These are phyloP conservation scores for Craniophora ligustri DNA, from an alignment of 2,888 invertebrate species.

Conservation along the genomic window DNA sequence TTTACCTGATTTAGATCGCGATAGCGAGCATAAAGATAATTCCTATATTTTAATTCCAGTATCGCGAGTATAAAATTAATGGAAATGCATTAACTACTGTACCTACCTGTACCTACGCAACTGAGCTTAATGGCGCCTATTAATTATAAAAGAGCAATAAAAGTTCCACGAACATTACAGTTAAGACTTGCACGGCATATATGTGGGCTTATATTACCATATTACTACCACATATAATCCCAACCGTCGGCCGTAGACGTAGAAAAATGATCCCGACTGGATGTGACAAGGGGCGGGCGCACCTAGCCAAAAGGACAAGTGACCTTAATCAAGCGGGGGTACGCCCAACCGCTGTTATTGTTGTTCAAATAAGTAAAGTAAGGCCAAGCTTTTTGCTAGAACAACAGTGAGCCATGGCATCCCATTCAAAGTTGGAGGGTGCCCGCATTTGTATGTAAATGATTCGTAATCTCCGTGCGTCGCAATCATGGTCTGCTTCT, in stretches of 20 bases:
- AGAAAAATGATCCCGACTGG: conserved; percentile 67
- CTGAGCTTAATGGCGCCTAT: not conserved
- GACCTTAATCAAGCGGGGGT: conserved; percentile 72
- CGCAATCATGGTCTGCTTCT: conserved; percentile 78
- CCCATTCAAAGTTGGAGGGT: conserved; percentile 82
- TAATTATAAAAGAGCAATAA: conserved; percentile 5
- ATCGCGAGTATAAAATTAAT: not conserved
- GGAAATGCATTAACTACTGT: not conserved
- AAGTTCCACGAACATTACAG: not conserved
- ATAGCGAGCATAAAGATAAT: too few species aligned
- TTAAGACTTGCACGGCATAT: not conserved
- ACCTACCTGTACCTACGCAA: too few species aligned
- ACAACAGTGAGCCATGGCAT: conserved; percentile 76
- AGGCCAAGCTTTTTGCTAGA: conserved; percentile 81
- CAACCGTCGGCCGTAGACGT: conserved; percentile 43
- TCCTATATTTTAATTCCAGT: not conserved
- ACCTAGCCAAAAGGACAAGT: conserved; percentile 51
- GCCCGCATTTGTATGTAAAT: conserved; percentile 85
- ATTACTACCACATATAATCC: conserved; percentile 23
- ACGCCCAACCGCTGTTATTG: conserved; percentile 70
- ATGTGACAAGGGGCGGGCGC: conserved; percentile 69
- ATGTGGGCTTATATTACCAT: conserved; percentile 9
- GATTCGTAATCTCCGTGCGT: conserved; percentile 77
- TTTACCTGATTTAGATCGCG: too few species aligned
- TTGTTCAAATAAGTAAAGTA: conserved; percentile 70